phyloP scores from a whole-genome alignment of 2,113 vertebrate genomes.

The Mobula birostris region DNA sequence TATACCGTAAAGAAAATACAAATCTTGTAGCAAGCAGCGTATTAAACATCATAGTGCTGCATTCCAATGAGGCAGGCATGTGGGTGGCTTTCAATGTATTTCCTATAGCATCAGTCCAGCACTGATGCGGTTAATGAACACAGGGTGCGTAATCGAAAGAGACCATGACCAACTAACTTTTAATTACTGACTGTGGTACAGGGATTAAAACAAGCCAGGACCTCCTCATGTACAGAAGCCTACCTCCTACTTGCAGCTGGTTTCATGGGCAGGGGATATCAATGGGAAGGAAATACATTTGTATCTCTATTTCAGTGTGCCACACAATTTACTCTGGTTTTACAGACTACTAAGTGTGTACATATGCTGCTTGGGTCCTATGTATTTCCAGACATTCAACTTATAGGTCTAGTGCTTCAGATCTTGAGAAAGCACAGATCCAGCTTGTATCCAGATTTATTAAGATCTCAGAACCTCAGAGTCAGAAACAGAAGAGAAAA shows the following conservation, averaged over 20 bases:
- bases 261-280: not conserved
- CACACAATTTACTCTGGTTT: not conserved
- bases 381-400: not conserved
- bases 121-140: not conserved
- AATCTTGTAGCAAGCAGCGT: not conserved
- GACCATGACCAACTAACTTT: slow-evolving; percentile 4
- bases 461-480: not conserved
- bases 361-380: not conserved
- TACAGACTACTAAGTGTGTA: slow-evolving; percentile 8
- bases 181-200: slow-evolving; percentile 23
- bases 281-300: not conserved
- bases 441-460: not conserved
- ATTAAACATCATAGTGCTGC: not conserved
- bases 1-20: no score
- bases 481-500: no score
- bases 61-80: not conserved
- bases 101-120: not conserved
- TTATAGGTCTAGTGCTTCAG: not conserved
- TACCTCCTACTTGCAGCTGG: not conserved
- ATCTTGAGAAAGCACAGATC: not conserved
- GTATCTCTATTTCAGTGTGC: not conserved
- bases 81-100: not conserved
- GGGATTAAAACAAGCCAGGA: slow-evolving; percentile 22
- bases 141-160: slow-evolving; percentile 6
- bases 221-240: not conserved